Base-by-base conservation (phyloP, 1,140 invertebrate species). In the Chionoecetes opilio region DNA sequence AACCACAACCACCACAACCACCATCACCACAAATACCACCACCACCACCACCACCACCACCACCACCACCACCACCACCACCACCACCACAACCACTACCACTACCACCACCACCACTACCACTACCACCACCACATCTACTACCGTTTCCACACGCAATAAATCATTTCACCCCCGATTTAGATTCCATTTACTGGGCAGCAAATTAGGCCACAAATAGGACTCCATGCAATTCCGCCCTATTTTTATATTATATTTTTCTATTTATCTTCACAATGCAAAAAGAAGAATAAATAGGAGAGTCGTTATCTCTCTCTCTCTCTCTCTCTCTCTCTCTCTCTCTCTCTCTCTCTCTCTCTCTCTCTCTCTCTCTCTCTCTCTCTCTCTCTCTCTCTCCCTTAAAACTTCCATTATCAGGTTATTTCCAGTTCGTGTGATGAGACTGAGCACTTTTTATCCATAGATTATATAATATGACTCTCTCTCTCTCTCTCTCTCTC, bases 281-380 rank as follows among this genome's bases (percentile, higher is more conserved):
- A 46, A 46, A 14, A 46, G 14, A 6, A 46, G 14, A 46, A 46
- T 6, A 46, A 46, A n/a, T n/a, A n/a, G n/a, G n/a, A n/a, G n/a
- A n/a, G n/a, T 46, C 41, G 14, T 46, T 46, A 5, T 14, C 14
- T 5, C 41, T 8, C 41, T 46, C 41, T 46, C 41, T 46, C 21
- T 75, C 63, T 75, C 6, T 75, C 63, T 75, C 63, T 75, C 63
- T 75, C 63, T 75, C 63, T 75, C 63, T 75, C 63, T 75, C 63
- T 75, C 63, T 75, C 63, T 75, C 63, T 75, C 63, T 75, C 63
- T 75, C 63, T 75, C 63, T 75, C 63, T 53, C 46, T 53, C 46
- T 53, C 46, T 53, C 46, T 53, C 46, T 53, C 46, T 53, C 46
- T 53, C 46, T 53, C 46, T 53, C 46, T 53, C 46, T 53, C 46